These are phyloP conservation scores for Setophaga petechia DNA, from an alignment of 2,113 vertebrate species.

Conservation along the genomic window DNA sequence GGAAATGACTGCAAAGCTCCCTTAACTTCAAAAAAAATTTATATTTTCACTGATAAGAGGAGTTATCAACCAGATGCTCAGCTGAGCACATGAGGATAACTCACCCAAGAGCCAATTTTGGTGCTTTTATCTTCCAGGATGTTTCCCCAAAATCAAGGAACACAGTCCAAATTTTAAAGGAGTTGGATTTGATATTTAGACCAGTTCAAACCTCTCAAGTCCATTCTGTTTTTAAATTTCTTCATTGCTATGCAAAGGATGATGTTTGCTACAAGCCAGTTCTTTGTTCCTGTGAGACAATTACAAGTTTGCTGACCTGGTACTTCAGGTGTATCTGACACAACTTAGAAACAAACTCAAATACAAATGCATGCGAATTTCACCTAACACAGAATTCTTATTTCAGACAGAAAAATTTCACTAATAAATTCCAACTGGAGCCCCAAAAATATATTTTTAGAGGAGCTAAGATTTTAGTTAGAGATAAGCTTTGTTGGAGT, in stretches of 20 bases:
- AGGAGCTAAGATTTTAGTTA: no score
- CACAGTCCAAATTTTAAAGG: background rate
- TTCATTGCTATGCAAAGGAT: background rate
- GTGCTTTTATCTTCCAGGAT: background rate
- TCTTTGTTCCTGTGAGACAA: background rate
- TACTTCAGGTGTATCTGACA: background rate
- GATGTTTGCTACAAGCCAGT: background rate
- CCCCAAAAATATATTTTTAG: background rate
- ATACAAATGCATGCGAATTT: background rate
- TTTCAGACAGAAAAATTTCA: background rate
- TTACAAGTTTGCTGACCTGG: background rate
- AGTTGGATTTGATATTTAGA: background rate
- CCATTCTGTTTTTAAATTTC: background rate
- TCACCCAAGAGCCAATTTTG: background rate
- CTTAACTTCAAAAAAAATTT: background rate
- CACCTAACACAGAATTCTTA: background rate
- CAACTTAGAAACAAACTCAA: background rate
- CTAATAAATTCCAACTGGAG: background rate
- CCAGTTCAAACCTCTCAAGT: background rate
- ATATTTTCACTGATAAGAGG: background rate
- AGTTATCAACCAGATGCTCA: background rate
- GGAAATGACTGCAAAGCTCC: background rate
- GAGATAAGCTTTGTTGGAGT: no score
- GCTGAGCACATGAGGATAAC: background rate
- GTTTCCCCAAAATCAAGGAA: background rate